phyloP scores from a whole-genome alignment of 2,797 vertebrate genomes.

The Enteromius argenteus region DNA sequence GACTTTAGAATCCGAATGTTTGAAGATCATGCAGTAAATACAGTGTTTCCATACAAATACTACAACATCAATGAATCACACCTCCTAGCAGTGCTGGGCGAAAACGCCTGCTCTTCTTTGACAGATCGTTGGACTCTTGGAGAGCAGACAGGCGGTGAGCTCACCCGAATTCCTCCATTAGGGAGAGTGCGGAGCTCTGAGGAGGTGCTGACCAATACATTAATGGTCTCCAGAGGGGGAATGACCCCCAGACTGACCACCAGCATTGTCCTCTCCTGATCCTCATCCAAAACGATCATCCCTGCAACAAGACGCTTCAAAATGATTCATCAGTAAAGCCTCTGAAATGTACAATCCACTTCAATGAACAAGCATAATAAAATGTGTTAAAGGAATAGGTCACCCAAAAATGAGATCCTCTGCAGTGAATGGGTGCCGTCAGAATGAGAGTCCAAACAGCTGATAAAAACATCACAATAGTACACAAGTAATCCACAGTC shows the following conservation, averaged over 20 bases:
- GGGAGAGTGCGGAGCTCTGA: slow-evolving; percentile 91
- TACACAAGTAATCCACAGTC: background rate
- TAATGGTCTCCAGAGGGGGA: slow-evolving; percentile 88
- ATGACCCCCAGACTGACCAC: slow-evolving; percentile 91
- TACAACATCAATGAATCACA: slow-evolving; percentile 62
- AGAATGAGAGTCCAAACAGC: background rate
- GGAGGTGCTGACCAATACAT: slow-evolving; percentile 92
- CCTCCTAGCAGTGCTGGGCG: slow-evolving; percentile 80
- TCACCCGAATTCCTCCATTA: slow-evolving; percentile 87
- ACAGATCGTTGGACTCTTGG: slow-evolving; percentile 86
- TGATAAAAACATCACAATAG: background rate
- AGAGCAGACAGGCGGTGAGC: slow-evolving; percentile 87
- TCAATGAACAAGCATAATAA: background rate
- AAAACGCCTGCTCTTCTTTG: slow-evolving; percentile 77
- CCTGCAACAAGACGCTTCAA: slow-evolving; percentile 70
- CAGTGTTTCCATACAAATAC: background rate
- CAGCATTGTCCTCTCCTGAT: slow-evolving; percentile 89
- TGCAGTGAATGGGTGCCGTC: background rate
- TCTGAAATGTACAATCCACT: background rate
- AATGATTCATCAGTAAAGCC: slow-evolving; percentile 32
- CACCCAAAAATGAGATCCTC: background rate
- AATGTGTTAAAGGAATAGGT: background rate
- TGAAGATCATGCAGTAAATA: background rate
- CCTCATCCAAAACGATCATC: slow-evolving; percentile 89
- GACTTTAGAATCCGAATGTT: too few relatives aligned